Evolutionary conservation across 2,797 vertebrate genomes (phyloP).

Genomic region (Phaenicophaeus curvirostris): DNA sequence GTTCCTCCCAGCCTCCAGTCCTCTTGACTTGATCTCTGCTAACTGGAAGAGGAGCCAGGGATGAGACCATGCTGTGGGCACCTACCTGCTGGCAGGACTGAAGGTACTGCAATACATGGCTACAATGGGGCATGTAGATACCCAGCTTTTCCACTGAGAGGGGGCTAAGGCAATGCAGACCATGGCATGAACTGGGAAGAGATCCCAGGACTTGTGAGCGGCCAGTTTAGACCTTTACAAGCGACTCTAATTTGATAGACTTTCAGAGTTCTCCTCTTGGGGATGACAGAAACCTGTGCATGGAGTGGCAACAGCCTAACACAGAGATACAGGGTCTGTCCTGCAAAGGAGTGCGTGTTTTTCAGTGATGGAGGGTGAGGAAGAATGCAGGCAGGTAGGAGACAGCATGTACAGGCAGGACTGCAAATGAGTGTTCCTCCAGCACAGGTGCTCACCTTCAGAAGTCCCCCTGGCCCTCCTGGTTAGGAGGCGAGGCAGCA

Average conservation of each 20-base stretch:
- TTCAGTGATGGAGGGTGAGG: not conserved
- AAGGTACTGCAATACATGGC: not conserved
- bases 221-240: not conserved
- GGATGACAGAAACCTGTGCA: not conserved
- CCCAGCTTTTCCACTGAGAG: not conserved
- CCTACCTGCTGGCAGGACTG: not conserved
- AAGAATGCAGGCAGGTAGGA: slow-evolving; percentile 30
- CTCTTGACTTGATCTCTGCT: not conserved
- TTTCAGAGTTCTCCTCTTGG: not conserved
- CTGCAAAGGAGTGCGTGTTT: not conserved
- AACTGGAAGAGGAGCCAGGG: not conserved
- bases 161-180: not conserved
- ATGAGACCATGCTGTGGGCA: not conserved
- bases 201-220: not conserved
- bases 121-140: not conserved
- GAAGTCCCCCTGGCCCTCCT: slow-evolving; percentile 21
- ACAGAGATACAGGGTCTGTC: accelerated
- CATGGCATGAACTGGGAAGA: not conserved
- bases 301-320: not conserved
- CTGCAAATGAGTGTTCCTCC: not conserved
- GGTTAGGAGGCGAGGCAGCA: slow-evolving; percentile 14
- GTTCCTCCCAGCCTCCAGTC: not conserved
- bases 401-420: slow-evolving; percentile 35
- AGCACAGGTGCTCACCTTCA: accelerated
- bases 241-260: not conserved